These are phyloP conservation scores for Nemurella pictetii DNA, from an alignment of 2,888 invertebrate genomes.

Conservation along the genomic window DNA sequence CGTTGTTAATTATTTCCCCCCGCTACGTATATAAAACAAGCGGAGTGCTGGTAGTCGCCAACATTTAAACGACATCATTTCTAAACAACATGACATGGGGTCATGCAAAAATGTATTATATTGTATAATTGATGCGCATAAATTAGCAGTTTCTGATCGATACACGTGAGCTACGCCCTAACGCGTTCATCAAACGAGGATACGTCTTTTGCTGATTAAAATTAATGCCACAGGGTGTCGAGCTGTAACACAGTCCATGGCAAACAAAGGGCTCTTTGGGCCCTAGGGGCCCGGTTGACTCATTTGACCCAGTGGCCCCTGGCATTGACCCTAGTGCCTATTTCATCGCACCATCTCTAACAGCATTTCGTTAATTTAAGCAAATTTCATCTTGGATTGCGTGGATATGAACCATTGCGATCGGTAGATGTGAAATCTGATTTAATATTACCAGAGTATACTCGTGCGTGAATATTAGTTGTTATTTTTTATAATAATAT, in stretches of 20 bases:
- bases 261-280: too few relatives aligned
- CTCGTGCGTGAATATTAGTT: too few relatives aligned
- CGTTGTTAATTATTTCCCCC: not conserved
- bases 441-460: not conserved
- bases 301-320: too few relatives aligned
- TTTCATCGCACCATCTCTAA: too few relatives aligned
- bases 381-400: not conserved
- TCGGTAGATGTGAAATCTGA: not conserved
- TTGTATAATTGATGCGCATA: not conserved
- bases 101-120: not conserved
- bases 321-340: too few relatives aligned
- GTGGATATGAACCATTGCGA: not conserved
- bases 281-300: too few relatives aligned
- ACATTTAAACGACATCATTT: too few relatives aligned
- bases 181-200: not conserved
- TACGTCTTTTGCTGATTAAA: not conserved
- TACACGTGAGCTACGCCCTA: not conserved
- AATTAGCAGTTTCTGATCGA: not conserved
- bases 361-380: too few relatives aligned
- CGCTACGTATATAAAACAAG: not conserved
- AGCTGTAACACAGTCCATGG: too few relatives aligned
- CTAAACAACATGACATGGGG: not conserved
- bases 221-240: not conserved
- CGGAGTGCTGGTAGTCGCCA: not conserved
- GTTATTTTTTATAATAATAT: too few relatives aligned